These are phyloP conservation scores for Brachypteracias leptosomus DNA, from an alignment of 2,113 vertebrate species.

Conservation along the genomic window DNA sequence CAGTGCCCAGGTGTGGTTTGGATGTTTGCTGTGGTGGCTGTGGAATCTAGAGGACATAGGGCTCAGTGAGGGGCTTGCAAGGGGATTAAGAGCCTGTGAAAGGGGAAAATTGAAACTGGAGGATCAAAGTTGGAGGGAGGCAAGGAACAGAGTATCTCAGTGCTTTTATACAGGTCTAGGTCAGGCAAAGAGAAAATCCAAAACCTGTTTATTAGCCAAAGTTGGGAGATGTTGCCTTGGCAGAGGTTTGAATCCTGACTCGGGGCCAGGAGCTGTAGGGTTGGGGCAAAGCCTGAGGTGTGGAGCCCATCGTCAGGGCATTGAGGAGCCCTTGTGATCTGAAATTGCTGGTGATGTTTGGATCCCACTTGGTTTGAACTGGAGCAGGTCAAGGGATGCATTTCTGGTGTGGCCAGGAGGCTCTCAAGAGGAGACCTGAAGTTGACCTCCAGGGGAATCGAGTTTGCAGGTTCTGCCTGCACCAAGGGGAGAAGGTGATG, in stretches of 20 bases:
- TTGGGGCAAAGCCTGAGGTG: background rate
- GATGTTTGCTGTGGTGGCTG: background rate
- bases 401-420: background rate
- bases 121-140: background rate
- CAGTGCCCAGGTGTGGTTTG: background rate
- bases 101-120: background rate
- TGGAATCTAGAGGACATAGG: background rate
- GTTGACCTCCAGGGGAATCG: background rate
- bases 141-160: background rate
- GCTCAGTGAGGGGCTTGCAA: background rate
- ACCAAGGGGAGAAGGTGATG: background rate
- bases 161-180: background rate
- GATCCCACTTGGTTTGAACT: accelerated
- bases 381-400: background rate
- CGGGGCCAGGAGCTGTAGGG: background rate
- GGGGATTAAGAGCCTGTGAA: background rate
- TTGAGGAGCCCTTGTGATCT: background rate
- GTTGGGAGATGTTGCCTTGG: background rate
- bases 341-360: background rate
- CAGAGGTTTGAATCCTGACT: background rate
- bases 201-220: background rate
- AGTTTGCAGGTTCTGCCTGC: background rate
- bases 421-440: background rate
- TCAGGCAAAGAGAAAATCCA: background rate
- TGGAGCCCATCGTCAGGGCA: background rate